Evolutionary conservation across 2,888 invertebrate species (phyloP).

Genomic region (Aricia artaxerxes): DNA sequence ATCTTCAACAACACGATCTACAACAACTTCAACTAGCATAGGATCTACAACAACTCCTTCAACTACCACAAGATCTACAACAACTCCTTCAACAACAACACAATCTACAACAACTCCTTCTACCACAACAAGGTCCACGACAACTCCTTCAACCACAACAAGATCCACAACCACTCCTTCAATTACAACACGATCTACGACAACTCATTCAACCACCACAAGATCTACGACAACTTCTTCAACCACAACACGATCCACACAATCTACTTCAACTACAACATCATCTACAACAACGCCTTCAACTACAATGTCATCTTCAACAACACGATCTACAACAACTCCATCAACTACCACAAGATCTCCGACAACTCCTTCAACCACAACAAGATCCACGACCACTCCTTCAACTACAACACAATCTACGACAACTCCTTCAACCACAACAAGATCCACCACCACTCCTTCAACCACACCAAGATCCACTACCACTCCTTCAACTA

Average conservation of each 20-base stretch:
- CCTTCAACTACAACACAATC: neutral
- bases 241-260: neutral
- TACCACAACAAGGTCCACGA: constrained; percentile 13
- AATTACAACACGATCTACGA: constrained; percentile 3
- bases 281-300: neutral
- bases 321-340: neutral
- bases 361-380: neutral
- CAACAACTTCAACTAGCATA: neutral
- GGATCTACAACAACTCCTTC: neutral
- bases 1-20: neutral
- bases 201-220: neutral
- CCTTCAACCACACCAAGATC: neutral
- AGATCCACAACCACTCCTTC: constrained; percentile 4
- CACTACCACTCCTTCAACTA: neutral
- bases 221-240: neutral
- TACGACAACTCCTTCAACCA: constrained; percentile 11
- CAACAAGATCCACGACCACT: neutral
- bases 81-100: neutral
- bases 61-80: constrained; percentile 23
- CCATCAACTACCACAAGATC: constrained; percentile 29
- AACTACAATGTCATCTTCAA: neutral
- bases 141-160: constrained; percentile 11
- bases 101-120: constrained; percentile 25
- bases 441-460: neutral
- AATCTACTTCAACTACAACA: neutral